Evolutionary conservation across 1,140 invertebrate genomes (phyloP), one percentile per base, ranked within the genome.

Genomic region (Diachasma alloeum): DNA sequence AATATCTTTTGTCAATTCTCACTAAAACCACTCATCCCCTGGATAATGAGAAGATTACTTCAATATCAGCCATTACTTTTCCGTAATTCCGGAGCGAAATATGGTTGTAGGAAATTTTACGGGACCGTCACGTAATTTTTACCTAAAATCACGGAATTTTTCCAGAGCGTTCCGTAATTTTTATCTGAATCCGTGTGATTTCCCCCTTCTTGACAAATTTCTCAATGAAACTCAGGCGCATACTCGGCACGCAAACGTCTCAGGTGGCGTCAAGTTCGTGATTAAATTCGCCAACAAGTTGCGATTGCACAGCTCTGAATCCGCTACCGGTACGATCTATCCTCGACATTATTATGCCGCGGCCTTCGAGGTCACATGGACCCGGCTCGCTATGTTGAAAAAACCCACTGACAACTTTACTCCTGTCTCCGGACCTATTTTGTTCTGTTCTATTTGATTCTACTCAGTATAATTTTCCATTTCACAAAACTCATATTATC

Each of bases 271-370:
- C 31, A 31, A 26, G 19, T 72, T 31, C 42, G 69, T 72, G 69
- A 19, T 63, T 63, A 5, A 63, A 26, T 24, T 63, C 24, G 4
- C 24, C 9, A 19, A 13, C 8, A 26, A 26, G 59, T 63, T 31
- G 6, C 31, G 31, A 31, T n/a, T 56, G 63, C 37, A 44, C 42
- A 17, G 44, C 69, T 72, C 39, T 72, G 37, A 39, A 37, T 69
- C 6, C 39, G 22, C n/a, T 66, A 24, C 72, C 44, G 63, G 73
- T 2, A 31, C 31, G 31, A 6, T 68, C 66, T 75, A 75, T 75
- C 74, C 74, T 75, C 74, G 74, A 70, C 66, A 75, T 75, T 69
- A 75, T 69, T 75, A 75, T 75, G 67, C n/a, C 17, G 31, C 24
- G 24, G 44, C 15, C 39, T 48, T 75, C 42, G 67, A 69, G 74